Base-by-base conservation (phyloP, 2,888 invertebrate genomes). In the Stenotaenia linearis region DNA sequence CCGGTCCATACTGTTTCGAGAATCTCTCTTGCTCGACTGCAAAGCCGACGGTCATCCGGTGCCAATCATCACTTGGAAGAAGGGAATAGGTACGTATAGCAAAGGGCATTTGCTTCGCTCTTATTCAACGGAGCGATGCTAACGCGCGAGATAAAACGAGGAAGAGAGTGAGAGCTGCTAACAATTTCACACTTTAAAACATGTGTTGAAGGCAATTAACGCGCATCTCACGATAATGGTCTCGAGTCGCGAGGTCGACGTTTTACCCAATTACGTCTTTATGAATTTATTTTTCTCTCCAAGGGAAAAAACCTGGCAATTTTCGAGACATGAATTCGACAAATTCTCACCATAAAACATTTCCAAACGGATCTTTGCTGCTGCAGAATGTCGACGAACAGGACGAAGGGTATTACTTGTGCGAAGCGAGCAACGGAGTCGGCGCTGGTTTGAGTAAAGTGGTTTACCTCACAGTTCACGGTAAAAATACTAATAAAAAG, bases 381-480 rank as follows among this genome's bases (percentile, higher is more conserved):
- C n/a, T 78, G 37, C 15, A 32, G n/a, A 61, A 18, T 61, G 78
- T 61, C 12, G n/a, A n/a, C 7, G 78, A 78, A 61, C 28, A 82
- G 25, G 86, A 87, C 80, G 84, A 85, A 78, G 85, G 86, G 0
- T 83, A 84, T 80, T 87, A 86, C 81, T 82, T 86, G 74, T 87
- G 87, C 82, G 85, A 86, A 74, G 85, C 86, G 10, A 83, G 84
- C 35, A 87, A 87, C 80, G 84, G 85, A 2, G 85, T 87, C 15
- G 86, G 86, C 10, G 84, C 84, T 30, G 85, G 85, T 4, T 84
- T 87, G 78, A 85, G 86, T 80, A 86, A 86, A 83, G 85, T 86
- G 18, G 84, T 87, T 23, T 83, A 83, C 25, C 84, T 87, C 3
- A 84, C 84, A 6, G 86, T 87, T 5, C 86, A 86, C 80, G 85